phyloP scores from a whole-genome alignment of 2,888 invertebrate genomes.

The Lasioglossum oenotherae region DNA sequence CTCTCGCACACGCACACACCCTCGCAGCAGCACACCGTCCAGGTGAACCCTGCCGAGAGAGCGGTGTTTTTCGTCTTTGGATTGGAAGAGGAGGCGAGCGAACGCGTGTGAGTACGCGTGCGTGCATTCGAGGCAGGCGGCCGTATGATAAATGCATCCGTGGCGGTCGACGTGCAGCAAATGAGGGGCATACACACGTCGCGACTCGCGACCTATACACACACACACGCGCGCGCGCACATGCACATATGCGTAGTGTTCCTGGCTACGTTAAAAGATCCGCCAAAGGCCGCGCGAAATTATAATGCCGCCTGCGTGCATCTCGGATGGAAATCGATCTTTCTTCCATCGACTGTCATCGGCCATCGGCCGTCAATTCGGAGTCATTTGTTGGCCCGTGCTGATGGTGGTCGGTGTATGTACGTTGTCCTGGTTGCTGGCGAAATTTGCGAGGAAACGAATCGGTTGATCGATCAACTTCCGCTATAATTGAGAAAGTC shows the following conservation, averaged over 20 bases:
- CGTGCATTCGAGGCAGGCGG: slow-evolving; percentile 60
- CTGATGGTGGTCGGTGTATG: neutral
- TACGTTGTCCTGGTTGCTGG: no score
- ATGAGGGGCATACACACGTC: slow-evolving; percentile 61
- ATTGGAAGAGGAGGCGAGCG: slow-evolving; percentile 31
- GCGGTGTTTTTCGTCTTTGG: slow-evolving; percentile 44
- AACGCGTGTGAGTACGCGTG: neutral
- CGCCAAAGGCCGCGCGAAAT: slow-evolving; percentile 60
- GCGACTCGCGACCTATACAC: neutral
- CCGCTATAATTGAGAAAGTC: no score
- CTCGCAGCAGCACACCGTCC: neutral
- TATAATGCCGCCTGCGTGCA: slow-evolving; percentile 51
- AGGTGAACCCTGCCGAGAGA: slow-evolving; percentile 37
- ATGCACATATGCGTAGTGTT: slow-evolving; percentile 28
- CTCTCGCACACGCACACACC: slow-evolving; percentile 2
- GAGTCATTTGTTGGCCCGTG: neutral
- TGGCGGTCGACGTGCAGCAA: slow-evolving; percentile 70
- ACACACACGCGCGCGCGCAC: neutral
- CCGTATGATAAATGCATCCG: slow-evolving; percentile 72
- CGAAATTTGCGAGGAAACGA: no score
- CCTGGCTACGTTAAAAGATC: slow-evolving; percentile 50
- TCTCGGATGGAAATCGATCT: slow-evolving; percentile 55
- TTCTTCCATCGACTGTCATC: slow-evolving; percentile 39
- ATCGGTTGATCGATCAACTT: no score
- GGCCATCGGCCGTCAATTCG: neutral